These are phyloP conservation scores for Echinarachnius parma DNA, from an alignment of 53 echinoderm and acorn worm species.

Conservation along the genomic window DNA sequence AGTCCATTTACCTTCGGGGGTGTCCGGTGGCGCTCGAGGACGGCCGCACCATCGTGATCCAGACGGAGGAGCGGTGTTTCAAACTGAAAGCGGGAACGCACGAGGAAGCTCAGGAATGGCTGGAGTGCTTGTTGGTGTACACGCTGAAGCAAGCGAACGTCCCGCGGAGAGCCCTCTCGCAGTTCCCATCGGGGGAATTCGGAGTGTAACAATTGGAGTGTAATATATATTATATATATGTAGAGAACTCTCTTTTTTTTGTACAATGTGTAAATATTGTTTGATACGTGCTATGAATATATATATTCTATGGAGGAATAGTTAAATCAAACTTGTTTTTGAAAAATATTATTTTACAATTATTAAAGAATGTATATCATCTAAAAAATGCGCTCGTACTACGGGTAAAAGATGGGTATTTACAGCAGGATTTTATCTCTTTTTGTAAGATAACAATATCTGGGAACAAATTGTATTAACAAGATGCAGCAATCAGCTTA, in stretches of 20 bases:
- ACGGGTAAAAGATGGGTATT: too few relatives aligned
- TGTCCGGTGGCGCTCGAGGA: conserved; percentile 90
- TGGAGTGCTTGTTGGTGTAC: conserved; percentile 82
- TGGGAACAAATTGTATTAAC: too few relatives aligned
- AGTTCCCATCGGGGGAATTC: conserved; percentile 21
- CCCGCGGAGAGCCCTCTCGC: conserved; percentile 31
- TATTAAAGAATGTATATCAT: too few relatives aligned
- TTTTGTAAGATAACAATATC: too few relatives aligned
- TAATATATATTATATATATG: conserved; percentile 15
- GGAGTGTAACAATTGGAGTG: conserved; percentile 17
- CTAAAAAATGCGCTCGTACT: too few relatives aligned
- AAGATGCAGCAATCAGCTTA: too few relatives aligned
- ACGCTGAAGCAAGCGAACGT: conserved; percentile 83
- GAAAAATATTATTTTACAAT: too few relatives aligned
- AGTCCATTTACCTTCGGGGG: conserved; percentile 89
- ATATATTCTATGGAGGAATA: conserved; percentile 21
- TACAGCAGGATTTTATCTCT: too few relatives aligned
- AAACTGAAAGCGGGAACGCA: conserved; percentile 75
- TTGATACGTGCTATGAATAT: conserved; percentile 10
- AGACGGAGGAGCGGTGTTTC: conserved; percentile 80
- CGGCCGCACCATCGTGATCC: conserved; percentile 75
- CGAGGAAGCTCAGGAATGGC: conserved; percentile 85
- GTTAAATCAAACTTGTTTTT: too few relatives aligned
- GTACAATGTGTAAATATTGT: conserved; percentile 22
- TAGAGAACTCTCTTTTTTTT: conserved; percentile 27